Evolutionary conservation across 2,797 vertebrate species (phyloP).

Genomic region (Simalia tracyae): DNA sequence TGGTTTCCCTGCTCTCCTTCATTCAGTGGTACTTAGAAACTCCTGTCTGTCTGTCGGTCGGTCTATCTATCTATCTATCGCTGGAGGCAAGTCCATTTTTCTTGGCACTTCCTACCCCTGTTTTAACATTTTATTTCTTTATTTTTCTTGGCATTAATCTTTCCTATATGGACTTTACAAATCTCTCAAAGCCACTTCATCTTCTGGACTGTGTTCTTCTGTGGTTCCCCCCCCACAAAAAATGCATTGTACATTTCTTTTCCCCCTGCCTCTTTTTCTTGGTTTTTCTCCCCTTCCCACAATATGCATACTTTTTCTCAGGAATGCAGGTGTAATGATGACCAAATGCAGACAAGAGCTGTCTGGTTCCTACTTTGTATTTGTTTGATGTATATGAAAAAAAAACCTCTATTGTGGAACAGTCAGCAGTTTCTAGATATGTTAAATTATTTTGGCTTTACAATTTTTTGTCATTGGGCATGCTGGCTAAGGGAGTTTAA

Average conservation of each 20-base stretch:
- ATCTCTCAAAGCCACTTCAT: neutral
- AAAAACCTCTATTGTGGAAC: neutral
- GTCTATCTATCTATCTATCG: neutral
- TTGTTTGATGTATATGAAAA: neutral
- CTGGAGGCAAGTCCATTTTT: neutral
- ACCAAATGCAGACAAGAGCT: neutral
- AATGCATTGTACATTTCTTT: neutral
- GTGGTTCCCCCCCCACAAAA: neutral
- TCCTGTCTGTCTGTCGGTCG: no score
- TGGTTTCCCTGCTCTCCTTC: neutral
- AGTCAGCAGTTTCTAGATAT: neutral
- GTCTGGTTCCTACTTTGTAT: neutral
- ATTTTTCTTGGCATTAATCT: neutral
- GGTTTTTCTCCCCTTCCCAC: neutral
- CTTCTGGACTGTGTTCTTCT: conserved; percentile 12
- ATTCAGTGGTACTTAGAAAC: no score
- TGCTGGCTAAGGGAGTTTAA: neutral
- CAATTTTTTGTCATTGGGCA: neutral
- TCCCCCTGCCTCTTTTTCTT: neutral
- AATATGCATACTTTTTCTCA: no score
- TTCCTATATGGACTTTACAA: neutral
- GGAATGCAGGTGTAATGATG: neutral
- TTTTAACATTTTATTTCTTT: neutral
- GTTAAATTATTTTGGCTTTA: neutral
- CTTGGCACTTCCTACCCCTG: neutral